Percentiles rank a stretch among this genome's conserved stretches.
Conservation (phyloP, 1,140 invertebrate species). For the Scylla paramamosain region DNA sequence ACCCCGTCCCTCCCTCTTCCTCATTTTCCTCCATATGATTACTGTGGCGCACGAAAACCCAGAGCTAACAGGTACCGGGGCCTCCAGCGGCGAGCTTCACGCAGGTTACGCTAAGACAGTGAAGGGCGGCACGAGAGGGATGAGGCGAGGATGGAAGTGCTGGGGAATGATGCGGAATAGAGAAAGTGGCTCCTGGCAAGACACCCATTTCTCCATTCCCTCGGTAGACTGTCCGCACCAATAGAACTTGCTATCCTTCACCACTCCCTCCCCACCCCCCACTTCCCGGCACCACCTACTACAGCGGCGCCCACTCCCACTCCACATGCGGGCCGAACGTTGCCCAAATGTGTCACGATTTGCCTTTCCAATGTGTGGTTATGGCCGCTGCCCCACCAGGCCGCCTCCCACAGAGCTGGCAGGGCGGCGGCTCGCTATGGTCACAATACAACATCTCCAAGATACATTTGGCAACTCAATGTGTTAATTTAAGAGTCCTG, state of each 20-base stretch:
- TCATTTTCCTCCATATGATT: not conserved
- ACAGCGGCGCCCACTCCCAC: conserved; percentile 51
- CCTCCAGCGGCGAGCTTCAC: too few relatives aligned
- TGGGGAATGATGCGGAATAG: not conserved
- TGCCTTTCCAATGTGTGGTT: not conserved
- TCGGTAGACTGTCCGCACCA: not conserved
- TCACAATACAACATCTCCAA: not conserved
- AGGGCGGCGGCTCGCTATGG: not conserved
- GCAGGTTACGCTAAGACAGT: not conserved
- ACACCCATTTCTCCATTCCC: not conserved
- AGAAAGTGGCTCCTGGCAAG: not conserved
- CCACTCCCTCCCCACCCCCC: not conserved
- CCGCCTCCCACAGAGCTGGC: not conserved
- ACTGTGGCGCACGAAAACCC: not conserved
- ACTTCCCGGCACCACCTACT: not conserved
- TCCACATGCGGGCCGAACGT: conserved; percentile 48
- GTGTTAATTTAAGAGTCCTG: conserved; percentile 54
- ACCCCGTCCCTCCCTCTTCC: not conserved
- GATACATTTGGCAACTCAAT: conserved; percentile 62
- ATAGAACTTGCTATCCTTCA: not conserved
- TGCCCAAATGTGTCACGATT: conserved; percentile 51
- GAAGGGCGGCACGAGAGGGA: not conserved
- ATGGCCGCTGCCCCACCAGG: not conserved
- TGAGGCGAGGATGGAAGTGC: not conserved
- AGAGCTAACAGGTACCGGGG: not conserved